Evolutionary conservation across 2,113 vertebrate species (phyloP).

Genomic region (Ochotona princeps): DNA sequence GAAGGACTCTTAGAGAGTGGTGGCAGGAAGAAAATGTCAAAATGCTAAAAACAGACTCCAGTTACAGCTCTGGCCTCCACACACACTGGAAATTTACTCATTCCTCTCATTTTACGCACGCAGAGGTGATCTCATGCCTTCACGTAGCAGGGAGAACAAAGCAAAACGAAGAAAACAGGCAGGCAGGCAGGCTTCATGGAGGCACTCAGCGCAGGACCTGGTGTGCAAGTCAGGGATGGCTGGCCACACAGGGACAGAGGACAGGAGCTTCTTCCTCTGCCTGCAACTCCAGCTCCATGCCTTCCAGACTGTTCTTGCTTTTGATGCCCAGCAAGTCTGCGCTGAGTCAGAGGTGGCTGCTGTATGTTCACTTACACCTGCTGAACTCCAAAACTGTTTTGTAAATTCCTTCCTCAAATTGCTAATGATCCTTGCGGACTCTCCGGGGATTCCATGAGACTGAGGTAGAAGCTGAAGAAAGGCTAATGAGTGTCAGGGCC

Average conservation of each 20-base stretch:
- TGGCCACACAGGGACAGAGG: no score
- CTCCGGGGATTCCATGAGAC: neutral
- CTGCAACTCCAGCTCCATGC: neutral
- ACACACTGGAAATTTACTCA: neutral
- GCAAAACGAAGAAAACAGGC: neutral
- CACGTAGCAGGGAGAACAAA: neutral
- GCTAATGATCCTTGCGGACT: neutral
- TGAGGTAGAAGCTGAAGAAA: neutral
- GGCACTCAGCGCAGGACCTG: neutral
- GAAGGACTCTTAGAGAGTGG: neutral
- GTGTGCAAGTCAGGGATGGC: neutral
- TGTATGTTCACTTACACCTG: neutral
- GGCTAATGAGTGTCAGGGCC: neutral
- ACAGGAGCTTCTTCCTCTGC: neutral
- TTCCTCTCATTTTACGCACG: neutral
- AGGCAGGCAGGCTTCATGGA: neutral
- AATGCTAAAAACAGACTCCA: slow-evolving; percentile 58
- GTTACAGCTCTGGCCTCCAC: slow-evolving; percentile 13
- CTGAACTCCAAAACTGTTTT: neutral
- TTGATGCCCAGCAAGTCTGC: neutral
- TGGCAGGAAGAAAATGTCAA: slow-evolving; percentile 68
- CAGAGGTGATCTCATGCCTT: slow-evolving; percentile 20
- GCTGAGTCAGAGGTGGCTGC: neutral
- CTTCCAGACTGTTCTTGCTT: neutral
- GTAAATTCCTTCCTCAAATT: neutral